A percentile compares a stretch with the other conserved stretches of the same genome.
Conservation (phyloP, 2,888 invertebrate genomes). For the Drosophila trichaetosa region DNA sequence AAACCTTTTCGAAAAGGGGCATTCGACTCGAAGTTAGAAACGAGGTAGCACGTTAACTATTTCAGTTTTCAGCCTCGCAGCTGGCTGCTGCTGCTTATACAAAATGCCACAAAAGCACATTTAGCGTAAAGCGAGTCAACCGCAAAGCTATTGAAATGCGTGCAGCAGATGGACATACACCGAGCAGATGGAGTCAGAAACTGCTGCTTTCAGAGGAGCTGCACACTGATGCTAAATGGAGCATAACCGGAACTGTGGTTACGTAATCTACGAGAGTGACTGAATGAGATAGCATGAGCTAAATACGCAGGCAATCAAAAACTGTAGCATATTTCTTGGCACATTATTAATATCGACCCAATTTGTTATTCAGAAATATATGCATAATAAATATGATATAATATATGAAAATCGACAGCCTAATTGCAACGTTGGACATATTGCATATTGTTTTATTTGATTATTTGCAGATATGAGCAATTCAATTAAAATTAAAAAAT, state of each 20-base stretch:
- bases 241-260: slow-evolving; percentile 59
- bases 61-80: slow-evolving; percentile 6
- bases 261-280: slow-evolving; percentile 61
- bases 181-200: background rate
- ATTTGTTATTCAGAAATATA: slow-evolving; percentile 19
- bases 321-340: slow-evolving; percentile 53
- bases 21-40: background rate
- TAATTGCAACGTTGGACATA: background rate
- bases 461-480: slow-evolving; percentile 37
- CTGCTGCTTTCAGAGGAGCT: slow-evolving; percentile 15
- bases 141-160: slow-evolving; percentile 75
- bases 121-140: slow-evolving; percentile 70
- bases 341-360: slow-evolving; percentile 48
- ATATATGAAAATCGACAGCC: background rate
- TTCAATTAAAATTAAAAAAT: slow-evolving; percentile 23
- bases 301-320: slow-evolving; percentile 39
- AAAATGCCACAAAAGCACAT: slow-evolving; percentile 69
- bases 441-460: slow-evolving; percentile 17
- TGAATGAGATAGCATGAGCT: background rate
- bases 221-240: slow-evolving; percentile 20
- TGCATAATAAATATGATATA: too few relatives aligned
- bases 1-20: background rate
- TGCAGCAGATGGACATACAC: slow-evolving; percentile 24
- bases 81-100: background rate
- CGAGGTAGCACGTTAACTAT: slow-evolving; percentile 5